Conservation (phyloP, 2,888 invertebrate species). For the Osmoderma eremita region DNA sequence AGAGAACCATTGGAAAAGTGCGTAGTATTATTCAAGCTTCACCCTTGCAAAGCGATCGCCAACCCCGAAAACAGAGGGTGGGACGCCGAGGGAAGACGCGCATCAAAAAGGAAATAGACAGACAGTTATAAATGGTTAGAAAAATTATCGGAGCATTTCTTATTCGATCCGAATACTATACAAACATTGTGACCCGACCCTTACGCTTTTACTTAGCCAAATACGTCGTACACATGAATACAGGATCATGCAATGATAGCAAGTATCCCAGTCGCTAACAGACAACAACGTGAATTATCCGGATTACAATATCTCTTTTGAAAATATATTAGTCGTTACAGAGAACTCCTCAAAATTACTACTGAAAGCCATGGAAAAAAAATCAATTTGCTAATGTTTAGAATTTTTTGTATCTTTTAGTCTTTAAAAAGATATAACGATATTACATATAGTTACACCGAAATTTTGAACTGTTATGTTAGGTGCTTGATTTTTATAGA, state of each 20-base stretch:
- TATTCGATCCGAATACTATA: conserved; percentile 62
- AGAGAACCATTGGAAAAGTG: conserved; percentile 13
- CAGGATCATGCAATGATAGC: neutral
- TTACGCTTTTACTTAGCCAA: conserved; percentile 21
- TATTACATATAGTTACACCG: too few relatives aligned
- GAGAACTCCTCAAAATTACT: too few relatives aligned
- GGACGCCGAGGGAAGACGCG: conserved; percentile 58
- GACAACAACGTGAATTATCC: too few relatives aligned
- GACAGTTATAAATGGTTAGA: conserved; percentile 78
- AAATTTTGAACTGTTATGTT: too few relatives aligned
- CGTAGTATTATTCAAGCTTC: conserved; percentile 23
- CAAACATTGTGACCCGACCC: conserved; percentile 49
- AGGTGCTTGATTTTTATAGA: too few relatives aligned
- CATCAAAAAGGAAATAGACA: conserved; percentile 71
- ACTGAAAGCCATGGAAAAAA: too few relatives aligned
- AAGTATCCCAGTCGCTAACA: neutral
- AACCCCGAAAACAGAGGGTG: conserved; percentile 40
- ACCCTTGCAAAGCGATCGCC: conserved; percentile 32
- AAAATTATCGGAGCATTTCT: conserved; percentile 73
- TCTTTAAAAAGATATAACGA: too few relatives aligned
- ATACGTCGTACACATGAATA: neutral
- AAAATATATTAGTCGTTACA: too few relatives aligned
- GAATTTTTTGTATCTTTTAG: too few relatives aligned
- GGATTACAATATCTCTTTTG: too few relatives aligned
- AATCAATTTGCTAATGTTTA: too few relatives aligned